These are phyloP conservation scores for Drosophila picticornis DNA, from an alignment of 2,888 invertebrate species.

Conservation along the genomic window DNA sequence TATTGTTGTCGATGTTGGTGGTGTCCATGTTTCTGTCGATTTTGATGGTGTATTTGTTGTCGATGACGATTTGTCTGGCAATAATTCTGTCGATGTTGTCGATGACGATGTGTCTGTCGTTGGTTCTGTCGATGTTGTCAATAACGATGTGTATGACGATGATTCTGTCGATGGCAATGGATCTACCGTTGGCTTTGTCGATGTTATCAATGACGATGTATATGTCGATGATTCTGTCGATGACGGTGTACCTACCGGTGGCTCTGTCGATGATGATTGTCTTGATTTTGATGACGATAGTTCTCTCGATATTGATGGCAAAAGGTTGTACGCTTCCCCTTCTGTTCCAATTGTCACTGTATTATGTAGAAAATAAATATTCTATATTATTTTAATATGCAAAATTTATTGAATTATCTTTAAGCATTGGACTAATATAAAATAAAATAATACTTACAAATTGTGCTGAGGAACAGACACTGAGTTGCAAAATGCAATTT, in stretches of 20 bases:
- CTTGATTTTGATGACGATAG: too few species aligned
- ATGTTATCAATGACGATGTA: too few species aligned
- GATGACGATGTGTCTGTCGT: too few species aligned
- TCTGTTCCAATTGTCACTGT: conserved; percentile 1
- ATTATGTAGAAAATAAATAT: neutral
- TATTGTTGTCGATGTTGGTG: neutral
- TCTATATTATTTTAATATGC: neutral
- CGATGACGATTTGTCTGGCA: neutral
- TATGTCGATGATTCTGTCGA: too few species aligned
- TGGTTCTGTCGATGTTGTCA: too few species aligned
- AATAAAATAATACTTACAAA: conserved; percentile 20
- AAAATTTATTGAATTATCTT: neutral
- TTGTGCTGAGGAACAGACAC: conserved; percentile 11
- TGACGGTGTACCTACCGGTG: too few species aligned
- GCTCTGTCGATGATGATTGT: neutral
- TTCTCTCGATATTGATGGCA: too few species aligned
- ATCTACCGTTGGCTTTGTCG: too few species aligned
- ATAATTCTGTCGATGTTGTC: too few species aligned
- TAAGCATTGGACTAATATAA: neutral
- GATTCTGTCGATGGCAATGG: too few species aligned
- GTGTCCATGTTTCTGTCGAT: neutral
- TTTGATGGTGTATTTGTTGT: neutral
- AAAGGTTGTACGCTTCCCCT: too few species aligned
- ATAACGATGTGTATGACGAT: too few species aligned
- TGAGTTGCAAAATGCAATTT: neutral